These are phyloP conservation scores for Cerastis rubricosa DNA, from an alignment of 2,888 invertebrate species.

Conservation along the genomic window DNA sequence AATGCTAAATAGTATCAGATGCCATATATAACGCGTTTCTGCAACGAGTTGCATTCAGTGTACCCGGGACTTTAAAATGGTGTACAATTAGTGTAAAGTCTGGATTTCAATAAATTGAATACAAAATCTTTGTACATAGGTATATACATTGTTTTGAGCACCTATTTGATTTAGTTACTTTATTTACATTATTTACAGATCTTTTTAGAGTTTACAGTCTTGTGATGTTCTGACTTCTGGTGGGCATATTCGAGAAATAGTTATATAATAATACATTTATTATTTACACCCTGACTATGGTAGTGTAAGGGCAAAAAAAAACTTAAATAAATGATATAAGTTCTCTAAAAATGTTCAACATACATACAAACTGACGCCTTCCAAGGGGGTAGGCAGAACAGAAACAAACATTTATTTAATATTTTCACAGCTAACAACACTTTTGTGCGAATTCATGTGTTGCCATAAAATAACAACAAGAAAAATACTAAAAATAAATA, in stretches of 20 bases:
- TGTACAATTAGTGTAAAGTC: slow-evolving; percentile 3
- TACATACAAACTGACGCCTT: background rate
- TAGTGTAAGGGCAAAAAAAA: slow-evolving; percentile 13
- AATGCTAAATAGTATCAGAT: background rate
- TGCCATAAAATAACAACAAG: slow-evolving; percentile 15
- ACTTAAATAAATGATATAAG: slow-evolving; percentile 30
- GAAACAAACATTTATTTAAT: background rate
- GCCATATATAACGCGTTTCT: background rate
- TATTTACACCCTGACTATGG: slow-evolving; percentile 18
- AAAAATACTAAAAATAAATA: slow-evolving; percentile 33
- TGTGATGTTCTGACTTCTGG: slow-evolving; percentile 48
- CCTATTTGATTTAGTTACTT: slow-evolving; percentile 58
- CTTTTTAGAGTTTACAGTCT: slow-evolving; percentile 62
- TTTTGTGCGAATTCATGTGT: slow-evolving; percentile 8
- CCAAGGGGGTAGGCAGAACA: background rate
- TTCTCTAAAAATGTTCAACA: slow-evolving; percentile 34
- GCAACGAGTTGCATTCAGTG: slow-evolving; percentile 2
- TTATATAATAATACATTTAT: slow-evolving; percentile 17
- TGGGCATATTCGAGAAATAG: slow-evolving; percentile 36
- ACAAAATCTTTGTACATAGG: slow-evolving; percentile 28
- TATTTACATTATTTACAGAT: slow-evolving; percentile 69
- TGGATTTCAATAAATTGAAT: slow-evolving; percentile 45
- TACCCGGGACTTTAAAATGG: background rate
- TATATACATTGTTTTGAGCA: slow-evolving; percentile 59
- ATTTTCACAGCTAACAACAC: slow-evolving; percentile 30